Percentiles rank a stretch among this genome's conserved stretches.
Conservation (phyloP, 2,797 vertebrate species). For the Enteromius anoplus region DNA sequence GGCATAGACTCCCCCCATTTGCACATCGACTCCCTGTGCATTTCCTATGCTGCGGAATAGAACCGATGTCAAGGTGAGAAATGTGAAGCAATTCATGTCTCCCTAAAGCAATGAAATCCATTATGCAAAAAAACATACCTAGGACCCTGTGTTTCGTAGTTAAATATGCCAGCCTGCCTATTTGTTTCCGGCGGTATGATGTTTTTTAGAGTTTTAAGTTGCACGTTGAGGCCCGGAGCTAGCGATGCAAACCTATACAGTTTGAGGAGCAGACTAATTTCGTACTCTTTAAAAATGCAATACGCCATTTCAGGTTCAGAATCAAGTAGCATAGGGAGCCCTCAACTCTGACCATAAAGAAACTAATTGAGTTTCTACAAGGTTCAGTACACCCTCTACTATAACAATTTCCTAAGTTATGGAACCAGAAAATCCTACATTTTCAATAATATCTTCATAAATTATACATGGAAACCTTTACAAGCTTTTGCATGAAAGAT, state of each 20-base stretch:
- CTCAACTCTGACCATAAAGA: slow-evolving; percentile 39
- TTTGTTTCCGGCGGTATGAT: slow-evolving; percentile 43
- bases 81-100: slow-evolving; percentile 61
- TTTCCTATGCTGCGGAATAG: slow-evolving; percentile 1
- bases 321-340: slow-evolving; percentile 37
- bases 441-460: slow-evolving; percentile 47
- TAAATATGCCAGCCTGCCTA: slow-evolving; percentile 41
- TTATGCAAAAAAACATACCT: slow-evolving; percentile 69
- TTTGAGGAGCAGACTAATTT: slow-evolving; percentile 59
- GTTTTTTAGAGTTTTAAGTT: slow-evolving; percentile 32
- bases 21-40: slow-evolving; percentile 17
- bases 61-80: slow-evolving; percentile 48
- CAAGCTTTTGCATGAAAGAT: slow-evolving; percentile 27
- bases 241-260: slow-evolving; percentile 45
- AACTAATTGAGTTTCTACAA: slow-evolving; percentile 49
- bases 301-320: slow-evolving; percentile 56
- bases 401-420: slow-evolving; percentile 47
- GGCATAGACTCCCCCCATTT: neutral
- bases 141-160: slow-evolving; percentile 42
- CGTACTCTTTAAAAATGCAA: slow-evolving; percentile 61
- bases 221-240: slow-evolving; percentile 46
- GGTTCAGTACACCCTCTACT: slow-evolving; percentile 42
- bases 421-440: slow-evolving; percentile 49
- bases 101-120: slow-evolving; percentile 66
- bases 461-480: slow-evolving; percentile 47